phyloP scores from a whole-genome alignment of 92 coral and sea anemone species.

The Bergia puertoricense region DNA sequence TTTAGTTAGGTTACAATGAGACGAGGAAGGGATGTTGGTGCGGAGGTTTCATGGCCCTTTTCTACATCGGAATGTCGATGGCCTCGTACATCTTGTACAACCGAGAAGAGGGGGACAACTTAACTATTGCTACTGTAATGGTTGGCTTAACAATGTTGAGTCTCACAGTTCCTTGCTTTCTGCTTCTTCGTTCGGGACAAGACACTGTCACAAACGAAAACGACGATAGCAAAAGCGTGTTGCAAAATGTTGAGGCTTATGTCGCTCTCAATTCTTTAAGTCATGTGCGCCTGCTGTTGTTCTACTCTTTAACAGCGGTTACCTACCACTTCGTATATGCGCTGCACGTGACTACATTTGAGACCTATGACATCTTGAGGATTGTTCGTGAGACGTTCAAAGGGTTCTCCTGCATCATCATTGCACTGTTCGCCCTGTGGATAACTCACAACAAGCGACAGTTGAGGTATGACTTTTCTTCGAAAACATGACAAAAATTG shows the following conservation, averaged over 20 bases:
- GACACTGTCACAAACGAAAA: neutral
- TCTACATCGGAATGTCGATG: slow-evolving; percentile 6
- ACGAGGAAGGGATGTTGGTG: slow-evolving; percentile 44
- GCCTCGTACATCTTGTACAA: slow-evolving; percentile 12
- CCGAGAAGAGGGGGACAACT: neutral
- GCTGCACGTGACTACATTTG: slow-evolving; percentile 23
- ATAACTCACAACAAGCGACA: slow-evolving; percentile 55
- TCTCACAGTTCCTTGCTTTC: neutral
- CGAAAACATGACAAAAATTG: too few species aligned
- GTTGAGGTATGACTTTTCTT: slow-evolving; percentile 45
- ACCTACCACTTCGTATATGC: slow-evolving; percentile 57
- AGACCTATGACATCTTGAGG: neutral
- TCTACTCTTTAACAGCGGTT: slow-evolving; percentile 53
- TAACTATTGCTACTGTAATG: neutral
- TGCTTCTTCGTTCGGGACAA: neutral
- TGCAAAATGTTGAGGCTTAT: slow-evolving; percentile 50
- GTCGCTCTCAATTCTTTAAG: slow-evolving; percentile 47
- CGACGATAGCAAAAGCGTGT: neutral
- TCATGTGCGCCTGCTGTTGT: slow-evolving; percentile 47
- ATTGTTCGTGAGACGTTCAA: slow-evolving; percentile 50
- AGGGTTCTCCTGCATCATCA: slow-evolving; percentile 48
- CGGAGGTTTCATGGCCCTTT: slow-evolving; percentile 17
- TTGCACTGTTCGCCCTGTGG: slow-evolving; percentile 60
- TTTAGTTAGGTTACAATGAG: slow-evolving; percentile 27
- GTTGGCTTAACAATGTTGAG: neutral